phyloP scores from a whole-genome alignment of 2,113 vertebrate genomes.

The Axis porcinus region DNA sequence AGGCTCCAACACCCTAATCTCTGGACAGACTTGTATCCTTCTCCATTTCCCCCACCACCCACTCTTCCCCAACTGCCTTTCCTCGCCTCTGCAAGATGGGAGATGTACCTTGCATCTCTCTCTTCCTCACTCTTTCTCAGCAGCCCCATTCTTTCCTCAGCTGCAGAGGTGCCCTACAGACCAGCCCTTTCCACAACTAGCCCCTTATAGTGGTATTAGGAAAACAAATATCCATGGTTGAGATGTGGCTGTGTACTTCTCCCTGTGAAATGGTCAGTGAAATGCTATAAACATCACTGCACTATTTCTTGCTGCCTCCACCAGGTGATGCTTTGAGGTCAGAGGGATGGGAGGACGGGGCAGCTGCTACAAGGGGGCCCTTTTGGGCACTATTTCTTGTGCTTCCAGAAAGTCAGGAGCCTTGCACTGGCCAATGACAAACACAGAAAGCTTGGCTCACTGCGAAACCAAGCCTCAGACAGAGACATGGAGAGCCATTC shows the following conservation, averaged over 20 bases:
- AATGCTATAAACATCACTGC: conserved; percentile 61
- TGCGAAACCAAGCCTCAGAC: neutral
- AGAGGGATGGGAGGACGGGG: neutral
- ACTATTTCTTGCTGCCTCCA: conserved; percentile 54
- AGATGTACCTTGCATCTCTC: conserved; percentile 57
- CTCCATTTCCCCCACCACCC: neutral
- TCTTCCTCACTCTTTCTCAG: conserved; percentile 54
- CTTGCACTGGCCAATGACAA: neutral
- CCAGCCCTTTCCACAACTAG: conserved; percentile 29
- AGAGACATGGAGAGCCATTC: neutral
- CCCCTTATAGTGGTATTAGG: conserved; percentile 61
- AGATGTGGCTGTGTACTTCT: conserved; percentile 64
- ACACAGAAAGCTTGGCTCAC: neutral
- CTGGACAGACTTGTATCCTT: neutral
- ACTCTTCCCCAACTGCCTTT: conserved; percentile 22
- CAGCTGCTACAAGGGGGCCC: neutral
- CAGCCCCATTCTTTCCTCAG: conserved; percentile 36
- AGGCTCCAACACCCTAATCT: neutral
- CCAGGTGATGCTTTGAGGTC: conserved; percentile 32
- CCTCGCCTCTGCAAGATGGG: conserved; percentile 55
- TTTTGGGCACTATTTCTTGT: neutral
- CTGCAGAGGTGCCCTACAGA: conserved; percentile 68
- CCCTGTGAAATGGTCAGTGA: conserved; percentile 66
- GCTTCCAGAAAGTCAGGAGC: neutral
- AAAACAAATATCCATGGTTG: conserved; percentile 74